Conservation (phyloP, 2,113 vertebrate genomes). For the Brachirus orientalis region DNA sequence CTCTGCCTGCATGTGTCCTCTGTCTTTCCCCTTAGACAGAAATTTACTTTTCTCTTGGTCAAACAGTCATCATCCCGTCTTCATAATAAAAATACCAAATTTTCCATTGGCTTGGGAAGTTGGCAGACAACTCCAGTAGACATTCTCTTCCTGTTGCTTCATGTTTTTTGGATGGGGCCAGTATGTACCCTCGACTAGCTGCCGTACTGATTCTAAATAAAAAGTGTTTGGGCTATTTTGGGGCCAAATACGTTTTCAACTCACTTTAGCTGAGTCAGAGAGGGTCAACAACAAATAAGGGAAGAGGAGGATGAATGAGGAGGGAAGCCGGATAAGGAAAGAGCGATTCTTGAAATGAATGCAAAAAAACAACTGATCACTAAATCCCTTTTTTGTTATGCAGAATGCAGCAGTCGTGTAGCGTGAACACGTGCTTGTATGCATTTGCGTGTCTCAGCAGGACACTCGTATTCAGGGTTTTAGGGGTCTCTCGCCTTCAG, state of each 20-base stretch:
- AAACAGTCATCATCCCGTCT: constrained; percentile 48
- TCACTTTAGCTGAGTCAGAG: constrained; percentile 39
- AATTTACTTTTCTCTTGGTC: constrained; percentile 34
- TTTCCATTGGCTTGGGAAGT: constrained; percentile 75
- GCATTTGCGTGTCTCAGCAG: constrained; percentile 66
- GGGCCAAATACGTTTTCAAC: constrained; percentile 48
- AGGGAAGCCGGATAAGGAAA: constrained; percentile 12
- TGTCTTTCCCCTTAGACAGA: constrained; percentile 32
- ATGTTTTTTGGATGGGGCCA: constrained; percentile 75
- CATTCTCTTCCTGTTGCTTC: constrained; percentile 83
- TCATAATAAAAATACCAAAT: constrained; percentile 60
- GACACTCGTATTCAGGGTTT: constrained; percentile 44
- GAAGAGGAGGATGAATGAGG: constrained; percentile 29
- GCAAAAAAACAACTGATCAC: constrained; percentile 12
- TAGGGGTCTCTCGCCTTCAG: constrained; percentile 86
- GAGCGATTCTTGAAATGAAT: constrained; percentile 25
- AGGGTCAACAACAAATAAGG: constrained; percentile 36
- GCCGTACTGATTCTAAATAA: constrained; percentile 71
- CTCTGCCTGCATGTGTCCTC: constrained; percentile 25
- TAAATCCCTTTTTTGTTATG: constrained; percentile 10
- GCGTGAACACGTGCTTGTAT: constrained; percentile 22
- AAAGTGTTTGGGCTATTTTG: constrained; percentile 73
- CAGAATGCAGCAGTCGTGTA: constrained; percentile 10
- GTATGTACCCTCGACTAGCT: constrained; percentile 56
- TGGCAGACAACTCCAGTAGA: constrained; percentile 75